Percentiles rank a stretch among this genome's conserved stretches.
Evolutionary conservation across 1,140 invertebrate genomes (phyloP).

Genomic region (Spodoptera frugiperda): DNA sequence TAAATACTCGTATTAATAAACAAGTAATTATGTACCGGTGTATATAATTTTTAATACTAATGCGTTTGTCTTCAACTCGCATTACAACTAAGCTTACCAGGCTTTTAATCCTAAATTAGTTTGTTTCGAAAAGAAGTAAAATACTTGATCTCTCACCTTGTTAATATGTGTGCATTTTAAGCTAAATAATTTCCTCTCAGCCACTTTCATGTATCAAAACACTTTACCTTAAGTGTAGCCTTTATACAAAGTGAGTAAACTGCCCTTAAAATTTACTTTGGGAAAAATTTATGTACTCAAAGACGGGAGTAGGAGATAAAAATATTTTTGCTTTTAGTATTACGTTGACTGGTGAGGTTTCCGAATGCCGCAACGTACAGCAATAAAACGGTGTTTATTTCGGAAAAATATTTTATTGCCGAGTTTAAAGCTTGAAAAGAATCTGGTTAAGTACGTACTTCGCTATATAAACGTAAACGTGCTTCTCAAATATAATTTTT

Average conservation of each 20-base stretch:
- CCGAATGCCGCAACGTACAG: background rate
- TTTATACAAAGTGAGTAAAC: constrained; percentile 37
- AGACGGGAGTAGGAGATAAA: constrained; percentile 10
- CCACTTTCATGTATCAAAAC: constrained; percentile 29
- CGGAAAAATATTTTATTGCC: constrained; percentile 1
- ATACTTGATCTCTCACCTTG: background rate
- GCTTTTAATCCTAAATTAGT: too few species aligned
- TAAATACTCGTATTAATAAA: too few species aligned
- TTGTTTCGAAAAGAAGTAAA: too few species aligned
- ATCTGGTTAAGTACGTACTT: too few species aligned
- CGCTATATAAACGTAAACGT: background rate
- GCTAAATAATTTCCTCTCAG: constrained; percentile 6
- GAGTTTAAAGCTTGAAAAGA: background rate
- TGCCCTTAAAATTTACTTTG: constrained; percentile 32
- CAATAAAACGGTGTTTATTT: constrained; percentile 11
- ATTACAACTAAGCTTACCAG: too few species aligned
- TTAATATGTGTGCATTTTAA: background rate
- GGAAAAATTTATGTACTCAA: constrained; percentile 26
- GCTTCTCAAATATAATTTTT: too few species aligned
- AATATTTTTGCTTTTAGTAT: constrained; percentile 36
- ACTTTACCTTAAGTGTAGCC: constrained; percentile 33
- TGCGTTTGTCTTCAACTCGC: too few species aligned
- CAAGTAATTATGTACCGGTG: too few species aligned
- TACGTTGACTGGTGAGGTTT: background rate
- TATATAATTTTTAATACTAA: too few species aligned